Evolutionary conservation across 2,797 vertebrate genomes (phyloP).

Genomic region (Premnoplex brunnescens): DNA sequence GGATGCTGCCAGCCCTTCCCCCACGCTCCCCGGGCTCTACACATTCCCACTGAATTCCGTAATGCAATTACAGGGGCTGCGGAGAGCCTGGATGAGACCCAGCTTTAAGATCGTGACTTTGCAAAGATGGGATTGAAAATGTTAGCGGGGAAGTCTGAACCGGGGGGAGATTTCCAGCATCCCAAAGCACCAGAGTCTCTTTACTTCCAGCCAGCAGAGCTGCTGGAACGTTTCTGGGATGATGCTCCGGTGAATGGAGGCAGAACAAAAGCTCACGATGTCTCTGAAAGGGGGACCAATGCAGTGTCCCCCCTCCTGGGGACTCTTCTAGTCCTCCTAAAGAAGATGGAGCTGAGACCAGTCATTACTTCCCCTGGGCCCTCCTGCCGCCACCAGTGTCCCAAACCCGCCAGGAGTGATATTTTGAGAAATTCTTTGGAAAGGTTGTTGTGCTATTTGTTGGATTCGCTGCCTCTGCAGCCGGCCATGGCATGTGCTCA

Average conservation of each 20-base stretch:
- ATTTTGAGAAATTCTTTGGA: conserved; percentile 22
- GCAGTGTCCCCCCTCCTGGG: neutral
- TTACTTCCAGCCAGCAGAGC: neutral
- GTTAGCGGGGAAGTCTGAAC: neutral
- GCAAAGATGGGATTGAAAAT: neutral
- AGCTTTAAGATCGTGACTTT: neutral
- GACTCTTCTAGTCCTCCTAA: neutral
- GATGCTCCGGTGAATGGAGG: neutral
- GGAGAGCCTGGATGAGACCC: neutral
- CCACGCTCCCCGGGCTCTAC: neutral
- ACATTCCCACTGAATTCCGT: neutral
- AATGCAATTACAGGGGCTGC: neutral
- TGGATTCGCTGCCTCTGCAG: neutral
- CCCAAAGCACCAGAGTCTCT: rapidly evolving
- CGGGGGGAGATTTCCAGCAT: neutral
- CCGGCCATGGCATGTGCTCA: neutral
- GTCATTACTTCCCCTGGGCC: neutral
- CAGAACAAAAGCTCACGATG: neutral
- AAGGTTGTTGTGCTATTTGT: neutral
- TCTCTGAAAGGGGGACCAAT: neutral
- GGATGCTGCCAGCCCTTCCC: neutral
- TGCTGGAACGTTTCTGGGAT: neutral
- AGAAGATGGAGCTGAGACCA: neutral
- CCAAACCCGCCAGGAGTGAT: neutral
- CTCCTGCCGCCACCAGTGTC: neutral